Percentiles rank a stretch among this genome's conserved stretches.
These are phyloP conservation scores for Taurulus bubalis DNA, from an alignment of 2,113 vertebrate genomes.

Conservation along the genomic window DNA sequence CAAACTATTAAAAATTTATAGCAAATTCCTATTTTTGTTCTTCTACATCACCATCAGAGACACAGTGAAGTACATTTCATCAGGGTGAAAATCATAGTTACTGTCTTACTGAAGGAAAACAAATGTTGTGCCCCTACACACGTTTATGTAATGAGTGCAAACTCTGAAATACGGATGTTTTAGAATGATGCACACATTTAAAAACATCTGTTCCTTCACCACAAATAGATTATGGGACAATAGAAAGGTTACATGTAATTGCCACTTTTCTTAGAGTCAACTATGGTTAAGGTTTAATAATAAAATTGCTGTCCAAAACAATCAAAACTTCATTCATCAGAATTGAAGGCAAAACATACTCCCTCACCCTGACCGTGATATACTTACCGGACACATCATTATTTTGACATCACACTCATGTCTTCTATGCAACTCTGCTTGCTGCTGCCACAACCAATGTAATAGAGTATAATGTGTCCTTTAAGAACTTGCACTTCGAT, in stretches of 20 bases:
- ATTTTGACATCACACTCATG: background rate
- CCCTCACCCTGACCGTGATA: background rate
- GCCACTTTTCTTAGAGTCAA: background rate
- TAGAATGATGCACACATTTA: background rate
- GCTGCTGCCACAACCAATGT: too few species aligned
- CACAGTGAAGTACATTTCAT: background rate
- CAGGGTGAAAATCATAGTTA: background rate
- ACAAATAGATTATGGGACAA: background rate
- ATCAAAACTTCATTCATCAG: background rate
- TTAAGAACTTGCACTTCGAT: too few species aligned
- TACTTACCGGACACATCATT: background rate
- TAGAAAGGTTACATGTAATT: background rate
- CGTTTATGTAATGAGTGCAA: background rate
- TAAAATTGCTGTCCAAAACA: background rate
- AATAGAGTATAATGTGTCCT: too few species aligned
- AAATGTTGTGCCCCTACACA: background rate
- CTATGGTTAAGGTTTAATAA: background rate
- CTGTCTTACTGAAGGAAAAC: background rate
- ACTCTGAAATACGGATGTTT: background rate
- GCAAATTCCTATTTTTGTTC: conserved; percentile 3
- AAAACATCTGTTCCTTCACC: too few species aligned
- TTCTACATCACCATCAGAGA: background rate
- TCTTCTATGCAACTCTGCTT: too few species aligned
- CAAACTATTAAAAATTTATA: conserved; percentile 12
- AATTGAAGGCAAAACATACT: background rate